phyloP scores from a whole-genome alignment of 2,888 invertebrate species.

The Yponomeuta plumbellus region DNA sequence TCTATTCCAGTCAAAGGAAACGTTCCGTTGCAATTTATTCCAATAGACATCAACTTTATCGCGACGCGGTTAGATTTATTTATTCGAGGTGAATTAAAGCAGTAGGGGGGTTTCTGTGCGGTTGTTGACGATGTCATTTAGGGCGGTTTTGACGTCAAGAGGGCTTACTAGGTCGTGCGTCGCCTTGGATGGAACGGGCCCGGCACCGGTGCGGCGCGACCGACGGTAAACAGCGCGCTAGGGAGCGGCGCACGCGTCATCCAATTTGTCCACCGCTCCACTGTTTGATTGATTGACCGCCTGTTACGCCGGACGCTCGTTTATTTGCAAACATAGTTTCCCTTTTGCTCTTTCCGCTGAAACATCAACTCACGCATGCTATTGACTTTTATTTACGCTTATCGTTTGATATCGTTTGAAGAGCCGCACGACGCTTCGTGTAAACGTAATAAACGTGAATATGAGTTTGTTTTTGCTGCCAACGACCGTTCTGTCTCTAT shows the following conservation, averaged over 20 bases:
- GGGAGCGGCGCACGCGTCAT: conserved; percentile 65
- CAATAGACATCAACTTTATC: not conserved
- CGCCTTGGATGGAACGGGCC: not conserved
- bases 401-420: not conserved
- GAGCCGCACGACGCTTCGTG: not conserved
- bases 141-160: conserved; percentile 49
- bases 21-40: conserved; percentile 8
- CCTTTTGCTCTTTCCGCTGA: conserved; percentile 38
- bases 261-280: conserved; percentile 40
- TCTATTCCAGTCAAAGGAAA: not conserved
- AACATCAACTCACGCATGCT: conserved; percentile 5
- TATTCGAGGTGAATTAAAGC: not conserved
- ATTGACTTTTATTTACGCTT: not conserved
- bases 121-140: conserved; percentile 33
- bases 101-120: conserved; percentile 3
- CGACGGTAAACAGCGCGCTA: conserved; percentile 18
- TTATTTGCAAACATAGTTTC: conserved; percentile 47
- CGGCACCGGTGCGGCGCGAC: not conserved
- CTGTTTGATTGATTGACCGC: conserved; percentile 66
- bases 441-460: not conserved
- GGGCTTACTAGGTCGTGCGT: conserved; percentile 27
- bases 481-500: not conserved
- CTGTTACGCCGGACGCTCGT: conserved; percentile 61
- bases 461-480: not conserved
- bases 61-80: conserved; percentile 5